phyloP scores from a whole-genome alignment of 1,140 invertebrate genomes.

The Drosophila triauraria region DNA sequence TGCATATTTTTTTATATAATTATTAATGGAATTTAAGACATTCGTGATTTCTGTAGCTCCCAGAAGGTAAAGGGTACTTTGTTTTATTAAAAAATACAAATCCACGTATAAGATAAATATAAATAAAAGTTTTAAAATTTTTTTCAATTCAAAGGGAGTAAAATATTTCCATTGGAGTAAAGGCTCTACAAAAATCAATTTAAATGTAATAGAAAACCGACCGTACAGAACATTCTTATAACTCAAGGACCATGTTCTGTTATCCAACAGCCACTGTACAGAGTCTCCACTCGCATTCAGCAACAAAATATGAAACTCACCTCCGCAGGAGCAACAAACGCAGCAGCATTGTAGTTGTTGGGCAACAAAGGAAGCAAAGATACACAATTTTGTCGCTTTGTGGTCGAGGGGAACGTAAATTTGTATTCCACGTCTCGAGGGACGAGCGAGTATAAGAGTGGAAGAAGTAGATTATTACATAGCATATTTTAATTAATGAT shows the following conservation, averaged over 20 bases:
- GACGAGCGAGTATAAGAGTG: constrained; percentile 22
- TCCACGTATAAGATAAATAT: too few species aligned
- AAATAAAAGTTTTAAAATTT: too few species aligned
- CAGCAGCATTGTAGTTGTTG: not conserved
- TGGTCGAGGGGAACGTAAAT: constrained; percentile 56
- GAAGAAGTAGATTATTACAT: too few species aligned
- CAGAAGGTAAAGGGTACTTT: too few species aligned
- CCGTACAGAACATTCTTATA: not conserved
- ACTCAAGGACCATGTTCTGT: not conserved
- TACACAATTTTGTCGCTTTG: constrained; percentile 53
- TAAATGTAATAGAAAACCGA: not conserved
- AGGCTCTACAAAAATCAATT: not conserved
- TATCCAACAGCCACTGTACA: constrained; percentile 1
- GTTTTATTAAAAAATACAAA: too few species aligned
- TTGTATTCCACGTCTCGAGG: not conserved
- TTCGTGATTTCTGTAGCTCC: too few species aligned
- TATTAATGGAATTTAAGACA: too few species aligned
- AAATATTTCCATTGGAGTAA: too few species aligned
- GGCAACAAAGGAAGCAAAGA: constrained; percentile 36
- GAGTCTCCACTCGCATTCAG: constrained; percentile 46
- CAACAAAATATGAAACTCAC: constrained; percentile 38
- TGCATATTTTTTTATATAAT: too few species aligned
- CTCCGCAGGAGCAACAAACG: constrained; percentile 16
- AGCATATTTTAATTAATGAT: not conserved
- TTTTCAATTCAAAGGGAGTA: too few species aligned